These are phyloP conservation scores for Sturnira hondurensis DNA, from an alignment of 2,113 vertebrate genomes.

Conservation along the genomic window DNA sequence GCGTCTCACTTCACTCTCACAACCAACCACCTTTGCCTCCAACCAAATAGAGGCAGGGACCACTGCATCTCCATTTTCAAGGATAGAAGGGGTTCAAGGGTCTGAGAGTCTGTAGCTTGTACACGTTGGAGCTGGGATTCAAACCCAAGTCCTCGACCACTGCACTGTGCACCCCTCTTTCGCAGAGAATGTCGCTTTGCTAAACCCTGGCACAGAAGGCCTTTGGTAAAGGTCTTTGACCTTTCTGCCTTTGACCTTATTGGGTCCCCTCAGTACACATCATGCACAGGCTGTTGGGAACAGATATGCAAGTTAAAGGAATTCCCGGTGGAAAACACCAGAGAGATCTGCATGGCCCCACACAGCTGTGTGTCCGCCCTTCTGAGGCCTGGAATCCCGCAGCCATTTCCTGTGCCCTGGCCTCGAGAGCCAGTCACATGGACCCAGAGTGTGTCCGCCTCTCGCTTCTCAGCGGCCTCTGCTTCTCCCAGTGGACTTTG, in stretches of 20 bases:
- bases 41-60: no score
- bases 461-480: background rate
- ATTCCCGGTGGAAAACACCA: conserved; percentile 27
- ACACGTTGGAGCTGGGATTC: background rate
- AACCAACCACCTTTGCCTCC: background rate
- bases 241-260: background rate
- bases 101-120: background rate
- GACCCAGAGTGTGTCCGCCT: background rate
- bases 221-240: background rate
- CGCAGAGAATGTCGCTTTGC: background rate
- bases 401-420: conserved; percentile 1
- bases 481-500: conserved; percentile 27
- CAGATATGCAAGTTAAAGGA: background rate
- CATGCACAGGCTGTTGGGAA: background rate
- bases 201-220: background rate
- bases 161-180: rapidly evolving
- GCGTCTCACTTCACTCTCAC: background rate
- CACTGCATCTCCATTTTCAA: background rate
- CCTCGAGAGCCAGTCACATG: background rate
- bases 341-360: background rate
- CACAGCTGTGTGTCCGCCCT: background rate
- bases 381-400: background rate
- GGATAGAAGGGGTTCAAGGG: background rate
- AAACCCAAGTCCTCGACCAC: background rate
- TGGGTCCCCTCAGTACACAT: background rate